Conservation (phyloP, 2,888 invertebrate genomes). For the Mongoloraphidia duomilia region DNA sequence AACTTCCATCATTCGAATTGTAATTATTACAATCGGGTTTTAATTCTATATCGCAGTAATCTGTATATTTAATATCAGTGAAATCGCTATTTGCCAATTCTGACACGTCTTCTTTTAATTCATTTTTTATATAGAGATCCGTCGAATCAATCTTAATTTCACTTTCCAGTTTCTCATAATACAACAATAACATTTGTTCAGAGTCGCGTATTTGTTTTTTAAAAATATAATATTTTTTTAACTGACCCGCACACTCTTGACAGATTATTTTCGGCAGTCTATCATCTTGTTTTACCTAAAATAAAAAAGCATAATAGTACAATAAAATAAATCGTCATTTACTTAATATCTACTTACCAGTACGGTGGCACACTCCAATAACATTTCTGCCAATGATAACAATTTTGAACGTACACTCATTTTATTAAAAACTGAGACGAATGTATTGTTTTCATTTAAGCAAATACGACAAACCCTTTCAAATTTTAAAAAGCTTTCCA, state of each 20-base stretch:
- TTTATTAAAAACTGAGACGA: background rate
- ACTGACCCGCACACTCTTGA: conserved; percentile 40
- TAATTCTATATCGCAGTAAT: too few relatives aligned
- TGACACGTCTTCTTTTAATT: background rate
- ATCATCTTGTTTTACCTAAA: conserved; percentile 44
- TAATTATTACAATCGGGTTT: too few relatives aligned
- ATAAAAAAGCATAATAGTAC: background rate
- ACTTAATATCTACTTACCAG: background rate
- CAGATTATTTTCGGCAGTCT: conserved; percentile 58
- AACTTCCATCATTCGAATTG: too few relatives aligned
- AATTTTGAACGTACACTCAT: background rate
- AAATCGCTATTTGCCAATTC: background rate
- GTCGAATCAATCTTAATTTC: background rate
- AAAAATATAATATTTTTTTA: conserved; percentile 26
- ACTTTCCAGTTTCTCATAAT: background rate
- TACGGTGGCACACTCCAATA: conserved; percentile 3
- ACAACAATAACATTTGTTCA: background rate
- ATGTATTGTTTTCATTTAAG: background rate
- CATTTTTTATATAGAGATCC: background rate
- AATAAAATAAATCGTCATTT: conserved; percentile 1
- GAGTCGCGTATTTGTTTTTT: background rate
- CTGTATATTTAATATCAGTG: too few relatives aligned
- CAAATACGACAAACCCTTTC: conserved; percentile 1
- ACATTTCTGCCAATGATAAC: conserved; percentile 1
- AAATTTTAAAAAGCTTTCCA: background rate